Conservation (phyloP, 2,797 vertebrate species). For the Squalus acanthias region DNA sequence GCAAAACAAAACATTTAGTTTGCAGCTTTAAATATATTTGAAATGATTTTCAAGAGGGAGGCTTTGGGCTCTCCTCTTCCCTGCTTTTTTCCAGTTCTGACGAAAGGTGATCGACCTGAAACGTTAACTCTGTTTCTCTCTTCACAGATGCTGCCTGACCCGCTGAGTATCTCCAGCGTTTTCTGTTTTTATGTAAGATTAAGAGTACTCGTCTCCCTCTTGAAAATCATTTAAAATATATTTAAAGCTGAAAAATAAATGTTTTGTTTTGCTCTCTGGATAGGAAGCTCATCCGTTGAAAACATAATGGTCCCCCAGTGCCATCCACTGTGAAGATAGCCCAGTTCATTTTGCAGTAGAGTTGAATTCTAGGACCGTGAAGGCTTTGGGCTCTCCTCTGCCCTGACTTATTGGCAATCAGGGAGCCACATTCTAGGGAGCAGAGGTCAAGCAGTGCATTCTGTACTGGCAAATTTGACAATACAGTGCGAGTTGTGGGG, state of each 20-base stretch:
- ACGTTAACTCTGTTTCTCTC: no score
- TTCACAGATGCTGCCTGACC: no score
- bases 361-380: not conserved
- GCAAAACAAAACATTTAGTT: not conserved
- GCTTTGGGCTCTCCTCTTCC: no score
- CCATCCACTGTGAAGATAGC: no score
- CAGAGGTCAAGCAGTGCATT: not conserved
- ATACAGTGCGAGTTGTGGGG: not conserved
- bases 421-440: not conserved
- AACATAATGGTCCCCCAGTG: no score
- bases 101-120: no score
- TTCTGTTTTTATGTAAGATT: no score
- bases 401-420: not conserved
- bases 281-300: not conserved
- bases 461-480: not conserved
- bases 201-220: not conserved
- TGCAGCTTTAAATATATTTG: not conserved
- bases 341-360: not conserved
- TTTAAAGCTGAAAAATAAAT: not conserved
- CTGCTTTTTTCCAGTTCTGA: no score
- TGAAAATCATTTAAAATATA: not conserved
- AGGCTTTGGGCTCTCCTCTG: not conserved
- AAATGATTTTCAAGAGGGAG: not conserved
- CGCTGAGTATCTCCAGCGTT: no score
- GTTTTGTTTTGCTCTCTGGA: not conserved